phyloP scores from a whole-genome alignment of 1,140 invertebrate genomes.

The Brachionus manjavacas region DNA sequence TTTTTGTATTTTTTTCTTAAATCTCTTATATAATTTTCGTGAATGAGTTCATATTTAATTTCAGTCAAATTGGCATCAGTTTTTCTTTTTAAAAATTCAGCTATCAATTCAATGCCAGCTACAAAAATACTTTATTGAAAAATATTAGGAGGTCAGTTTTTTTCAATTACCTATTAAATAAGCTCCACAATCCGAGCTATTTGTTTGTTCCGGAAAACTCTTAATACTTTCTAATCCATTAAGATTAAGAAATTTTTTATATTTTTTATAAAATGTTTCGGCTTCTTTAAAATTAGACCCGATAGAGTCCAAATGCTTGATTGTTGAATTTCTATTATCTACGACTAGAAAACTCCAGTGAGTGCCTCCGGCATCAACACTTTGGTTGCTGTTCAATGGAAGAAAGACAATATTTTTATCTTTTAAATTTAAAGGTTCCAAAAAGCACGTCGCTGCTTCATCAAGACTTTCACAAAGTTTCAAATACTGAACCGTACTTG shows the following conservation, averaged over 20 bases:
- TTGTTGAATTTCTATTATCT: constrained; percentile 1
- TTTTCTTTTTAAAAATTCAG: not conserved
- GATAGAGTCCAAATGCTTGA: not conserved
- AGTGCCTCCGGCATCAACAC: not conserved
- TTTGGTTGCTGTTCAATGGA: constrained; percentile 9
- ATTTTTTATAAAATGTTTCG: not conserved
- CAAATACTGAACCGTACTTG: constrained; percentile 17
- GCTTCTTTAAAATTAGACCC: constrained; percentile 22
- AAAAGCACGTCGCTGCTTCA: not conserved
- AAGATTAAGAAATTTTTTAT: not conserved
- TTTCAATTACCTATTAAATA: constrained; percentile 20
- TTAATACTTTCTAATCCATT: not conserved
- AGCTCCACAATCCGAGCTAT: constrained; percentile 15
- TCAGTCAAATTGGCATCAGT: not conserved
- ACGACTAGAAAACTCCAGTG: constrained; percentile 5
- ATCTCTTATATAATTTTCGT: not conserved
- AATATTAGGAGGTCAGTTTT: not conserved
- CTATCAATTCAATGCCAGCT: constrained; percentile 21
- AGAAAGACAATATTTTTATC: constrained; percentile 1
- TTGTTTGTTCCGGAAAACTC: not conserved
- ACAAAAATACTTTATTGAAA: not conserved
- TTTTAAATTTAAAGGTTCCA: not conserved
- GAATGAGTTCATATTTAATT: not conserved
- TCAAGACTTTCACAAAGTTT: constrained; percentile 14
- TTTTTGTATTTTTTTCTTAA: constrained; percentile 28